These are phyloP conservation scores for Uria aalge DNA, from an alignment of 2,113 vertebrate genomes.

Conservation along the genomic window DNA sequence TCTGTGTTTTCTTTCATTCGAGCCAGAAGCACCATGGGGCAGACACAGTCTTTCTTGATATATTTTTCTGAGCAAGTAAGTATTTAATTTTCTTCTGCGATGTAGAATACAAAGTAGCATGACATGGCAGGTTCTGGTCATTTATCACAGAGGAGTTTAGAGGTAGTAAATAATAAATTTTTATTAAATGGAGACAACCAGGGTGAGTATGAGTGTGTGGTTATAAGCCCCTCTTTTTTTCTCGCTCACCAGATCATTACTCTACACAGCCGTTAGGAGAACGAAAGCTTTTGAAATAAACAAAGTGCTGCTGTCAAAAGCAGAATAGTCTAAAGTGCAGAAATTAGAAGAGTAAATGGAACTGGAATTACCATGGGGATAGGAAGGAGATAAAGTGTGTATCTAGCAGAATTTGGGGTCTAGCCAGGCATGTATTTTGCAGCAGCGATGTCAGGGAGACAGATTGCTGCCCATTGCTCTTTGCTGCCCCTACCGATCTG, in stretches of 20 bases:
- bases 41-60: not conserved
- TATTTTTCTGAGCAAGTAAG: not conserved
- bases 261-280: not conserved
- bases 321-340: constrained; percentile 25
- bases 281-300: constrained; percentile 48
- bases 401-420: not conserved
- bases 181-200: not conserved
- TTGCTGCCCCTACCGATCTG: constrained; percentile 19
- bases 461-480: not conserved
- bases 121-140: not conserved
- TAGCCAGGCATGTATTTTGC: not conserved
- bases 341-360: constrained; percentile 48
- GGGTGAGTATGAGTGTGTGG: not conserved
- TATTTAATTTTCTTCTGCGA: not conserved
- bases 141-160: not conserved
- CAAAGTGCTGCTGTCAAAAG: constrained; percentile 47
- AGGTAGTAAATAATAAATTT: not conserved
- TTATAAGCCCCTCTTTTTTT: not conserved
- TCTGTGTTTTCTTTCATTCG: not conserved
- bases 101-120: not conserved
- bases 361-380: not conserved
- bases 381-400: not conserved
- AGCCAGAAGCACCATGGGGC: constrained; percentile 4
- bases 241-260: constrained; percentile 17
- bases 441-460: not conserved